Percentiles rank a stretch among this genome's conserved stretches.
phyloP scores from a whole-genome alignment of 2,888 invertebrate species.

The Neuroscelio doddi region DNA sequence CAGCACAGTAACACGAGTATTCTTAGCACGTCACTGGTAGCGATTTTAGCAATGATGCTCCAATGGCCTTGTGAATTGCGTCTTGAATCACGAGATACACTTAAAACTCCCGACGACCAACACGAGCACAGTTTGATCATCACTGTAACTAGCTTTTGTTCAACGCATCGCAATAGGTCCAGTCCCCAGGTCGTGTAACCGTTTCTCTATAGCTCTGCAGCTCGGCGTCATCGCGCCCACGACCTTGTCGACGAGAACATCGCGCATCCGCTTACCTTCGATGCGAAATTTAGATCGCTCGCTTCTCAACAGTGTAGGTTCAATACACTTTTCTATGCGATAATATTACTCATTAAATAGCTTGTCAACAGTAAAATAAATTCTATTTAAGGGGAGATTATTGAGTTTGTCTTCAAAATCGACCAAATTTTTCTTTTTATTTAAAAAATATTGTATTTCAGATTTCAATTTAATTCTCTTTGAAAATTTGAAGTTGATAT shows the following conservation, averaged over 20 bases:
- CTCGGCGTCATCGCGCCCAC: constrained; percentile 8
- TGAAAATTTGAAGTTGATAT: no score
- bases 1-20: constrained; percentile 28
- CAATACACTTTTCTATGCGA: not conserved
- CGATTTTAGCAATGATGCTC: not conserved
- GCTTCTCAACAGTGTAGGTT: not conserved
- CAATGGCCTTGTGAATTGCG: not conserved
- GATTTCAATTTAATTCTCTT: no score
- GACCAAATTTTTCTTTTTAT: not conserved
- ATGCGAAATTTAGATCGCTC: constrained; percentile 3
- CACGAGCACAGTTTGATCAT: constrained; percentile 19
- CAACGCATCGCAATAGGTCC: constrained; percentile 12
- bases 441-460: no score
- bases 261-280: constrained; percentile 7
- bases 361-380: constrained; percentile 4
- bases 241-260: constrained; percentile 1
- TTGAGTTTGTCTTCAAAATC: not conserved
- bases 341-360: not conserved
- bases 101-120: constrained; percentile 11
- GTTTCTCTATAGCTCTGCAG: not conserved
- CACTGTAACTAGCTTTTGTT: constrained; percentile 14
- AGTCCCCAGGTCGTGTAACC: not conserved
- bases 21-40: constrained; percentile 6
- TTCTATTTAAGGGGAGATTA: not conserved
- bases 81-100: constrained; percentile 10